These are phyloP conservation scores for Hemithea aestivaria DNA, from an alignment of 2,888 invertebrate genomes.

Conservation along the genomic window DNA sequence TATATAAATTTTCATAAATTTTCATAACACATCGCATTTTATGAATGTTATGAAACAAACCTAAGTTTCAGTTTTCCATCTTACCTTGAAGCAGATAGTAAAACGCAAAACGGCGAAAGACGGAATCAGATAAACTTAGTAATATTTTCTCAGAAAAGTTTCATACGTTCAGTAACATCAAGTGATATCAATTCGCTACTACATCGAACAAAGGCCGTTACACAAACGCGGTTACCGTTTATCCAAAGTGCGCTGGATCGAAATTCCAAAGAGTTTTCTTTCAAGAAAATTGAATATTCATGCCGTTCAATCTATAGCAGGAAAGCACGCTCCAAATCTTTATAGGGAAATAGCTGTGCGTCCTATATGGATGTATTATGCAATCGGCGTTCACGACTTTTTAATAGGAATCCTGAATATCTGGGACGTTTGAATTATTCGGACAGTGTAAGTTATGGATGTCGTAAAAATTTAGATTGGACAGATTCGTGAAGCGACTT, in stretches of 20 bases:
- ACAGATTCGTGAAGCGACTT: too few species aligned
- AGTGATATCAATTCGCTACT: conserved; percentile 23
- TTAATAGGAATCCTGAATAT: conserved; percentile 1
- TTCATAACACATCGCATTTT: too few species aligned
- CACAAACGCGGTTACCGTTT: conserved; percentile 34
- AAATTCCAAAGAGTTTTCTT: conserved; percentile 44
- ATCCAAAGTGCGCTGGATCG: conserved; percentile 28
- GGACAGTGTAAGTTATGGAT: too few species aligned
- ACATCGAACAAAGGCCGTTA: conserved; percentile 36
- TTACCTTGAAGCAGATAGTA: too few species aligned
- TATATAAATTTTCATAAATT: too few species aligned
- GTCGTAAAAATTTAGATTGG: too few species aligned
- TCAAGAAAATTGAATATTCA: conserved; percentile 59
- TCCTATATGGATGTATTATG: conserved; percentile 4
- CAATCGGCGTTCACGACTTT: conserved; percentile 2
- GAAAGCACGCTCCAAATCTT: background rate
- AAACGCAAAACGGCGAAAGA: too few species aligned
- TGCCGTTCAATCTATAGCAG: conserved; percentile 25
- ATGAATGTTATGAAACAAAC: too few species aligned
- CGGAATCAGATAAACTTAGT: too few species aligned
- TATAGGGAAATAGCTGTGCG: conserved; percentile 5
- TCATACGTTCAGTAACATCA: conserved; percentile 20
- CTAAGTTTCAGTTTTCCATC: too few species aligned
- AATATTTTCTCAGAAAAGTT: too few species aligned
- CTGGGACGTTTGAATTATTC: too few species aligned